Evolutionary conservation across 2,797 vertebrate genomes (phyloP).

Genomic region (Clarias fuscus): DNA sequence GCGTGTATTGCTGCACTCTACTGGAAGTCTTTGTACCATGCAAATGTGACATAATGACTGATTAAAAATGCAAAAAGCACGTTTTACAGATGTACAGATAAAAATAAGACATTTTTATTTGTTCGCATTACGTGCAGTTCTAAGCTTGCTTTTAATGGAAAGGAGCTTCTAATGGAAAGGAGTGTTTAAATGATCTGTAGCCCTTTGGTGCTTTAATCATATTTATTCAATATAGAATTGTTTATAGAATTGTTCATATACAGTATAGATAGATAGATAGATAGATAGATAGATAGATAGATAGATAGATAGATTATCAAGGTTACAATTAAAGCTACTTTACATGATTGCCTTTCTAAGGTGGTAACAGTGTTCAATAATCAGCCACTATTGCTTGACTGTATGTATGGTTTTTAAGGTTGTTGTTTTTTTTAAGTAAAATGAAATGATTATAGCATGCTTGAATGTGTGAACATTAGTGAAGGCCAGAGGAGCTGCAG

Average conservation of each 20-base stretch:
- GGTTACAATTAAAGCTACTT: background rate
- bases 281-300: background rate
- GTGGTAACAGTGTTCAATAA: background rate
- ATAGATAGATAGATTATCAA: background rate
- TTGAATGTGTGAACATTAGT: constrained; percentile 5
- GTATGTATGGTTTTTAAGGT: background rate
- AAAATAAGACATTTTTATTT: background rate
- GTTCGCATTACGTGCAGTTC: background rate
- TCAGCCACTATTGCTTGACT: background rate
- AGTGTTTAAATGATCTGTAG: background rate
- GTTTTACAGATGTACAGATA: background rate
- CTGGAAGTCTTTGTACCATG: constrained; percentile 3
- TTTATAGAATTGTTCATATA: too few species aligned
- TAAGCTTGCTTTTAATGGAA: background rate
- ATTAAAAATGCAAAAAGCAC: background rate
- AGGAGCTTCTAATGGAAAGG: background rate
- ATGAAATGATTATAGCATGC: background rate
- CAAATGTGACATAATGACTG: background rate
- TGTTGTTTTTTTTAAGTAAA: background rate
- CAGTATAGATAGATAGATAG: background rate
- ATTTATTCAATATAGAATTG: background rate
- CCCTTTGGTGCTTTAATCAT: background rate
- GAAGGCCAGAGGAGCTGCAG: constrained; percentile 31
- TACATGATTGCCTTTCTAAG: background rate
- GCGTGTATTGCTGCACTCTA: constrained; percentile 32